phyloP scores from a whole-genome alignment of 2,113 vertebrate species.

The Sinocyclocheilus maitianheensis region DNA sequence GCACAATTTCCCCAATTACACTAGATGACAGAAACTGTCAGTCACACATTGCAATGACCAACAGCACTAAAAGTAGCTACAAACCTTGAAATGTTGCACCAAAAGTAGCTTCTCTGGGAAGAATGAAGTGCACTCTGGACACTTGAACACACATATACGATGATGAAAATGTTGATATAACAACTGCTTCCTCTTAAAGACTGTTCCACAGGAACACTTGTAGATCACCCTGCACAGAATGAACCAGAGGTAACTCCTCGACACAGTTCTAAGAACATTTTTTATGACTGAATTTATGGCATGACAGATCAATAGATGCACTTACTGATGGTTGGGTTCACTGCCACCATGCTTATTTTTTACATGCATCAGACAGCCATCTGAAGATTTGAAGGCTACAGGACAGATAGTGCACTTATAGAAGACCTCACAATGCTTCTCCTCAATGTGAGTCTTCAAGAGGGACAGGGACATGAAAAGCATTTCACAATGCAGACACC shows the following conservation, averaged over 20 bases:
- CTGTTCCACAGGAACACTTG: conserved; percentile 91
- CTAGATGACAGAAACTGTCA: too few relatives aligned
- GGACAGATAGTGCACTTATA: conserved; percentile 93
- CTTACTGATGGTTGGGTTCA: conserved; percentile 83
- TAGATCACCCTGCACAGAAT: conserved; percentile 85
- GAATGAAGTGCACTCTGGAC: conserved; percentile 89
- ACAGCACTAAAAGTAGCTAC: conserved; percentile 32
- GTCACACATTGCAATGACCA: too few relatives aligned
- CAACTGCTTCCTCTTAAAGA: conserved; percentile 93
- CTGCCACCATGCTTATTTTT: conserved; percentile 80
- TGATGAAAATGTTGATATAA: conserved; percentile 92
- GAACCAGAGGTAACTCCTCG: not conserved
- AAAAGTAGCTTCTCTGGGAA: conserved; percentile 91
- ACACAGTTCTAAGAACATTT: not conserved
- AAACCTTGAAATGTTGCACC: conserved; percentile 94
- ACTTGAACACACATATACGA: conserved; percentile 92
- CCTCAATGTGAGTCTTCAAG: conserved; percentile 90
- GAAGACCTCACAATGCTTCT: conserved; percentile 91
- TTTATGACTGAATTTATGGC: not conserved
- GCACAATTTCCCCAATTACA: too few relatives aligned
- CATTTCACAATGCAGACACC: conserved; percentile 93
- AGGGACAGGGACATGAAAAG: conserved; percentile 86
- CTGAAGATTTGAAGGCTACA: conserved; percentile 89
- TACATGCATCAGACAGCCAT: conserved; percentile 83
- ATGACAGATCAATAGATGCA: conserved; percentile 46